Conservation (phyloP, 2,797 vertebrate genomes). For the Lagorchestes hirsutus region DNA sequence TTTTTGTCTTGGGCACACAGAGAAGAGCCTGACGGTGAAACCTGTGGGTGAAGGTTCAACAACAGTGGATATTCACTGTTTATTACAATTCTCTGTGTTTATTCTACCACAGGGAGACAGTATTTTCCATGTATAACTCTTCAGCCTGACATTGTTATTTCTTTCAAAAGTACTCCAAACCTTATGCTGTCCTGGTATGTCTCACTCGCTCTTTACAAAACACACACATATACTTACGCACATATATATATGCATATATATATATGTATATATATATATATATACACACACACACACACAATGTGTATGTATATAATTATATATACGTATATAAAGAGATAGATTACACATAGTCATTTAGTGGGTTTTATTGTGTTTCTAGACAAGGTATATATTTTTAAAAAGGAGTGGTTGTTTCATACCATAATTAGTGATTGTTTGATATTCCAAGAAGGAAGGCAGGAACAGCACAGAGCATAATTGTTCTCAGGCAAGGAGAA, state of each 20-base stretch:
- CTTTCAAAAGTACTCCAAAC: background rate
- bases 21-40: background rate
- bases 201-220: background rate
- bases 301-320: background rate
- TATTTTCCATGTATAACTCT: slow-evolving; percentile 1
- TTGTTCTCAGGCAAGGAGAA: slow-evolving; percentile 88
- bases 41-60: background rate
- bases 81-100: background rate
- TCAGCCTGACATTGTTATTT: background rate
- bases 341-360: background rate
- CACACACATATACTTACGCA: background rate
- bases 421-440: slow-evolving; percentile 87
- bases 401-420: slow-evolving; percentile 83
- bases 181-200: slow-evolving; percentile 33
- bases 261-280: background rate
- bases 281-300: background rate
- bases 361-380: slow-evolving; percentile 45
- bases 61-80: background rate
- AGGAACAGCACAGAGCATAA: slow-evolving; percentile 85
- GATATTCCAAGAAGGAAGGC: slow-evolving; percentile 83
- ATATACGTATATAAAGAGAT: background rate
- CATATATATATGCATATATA: background rate
- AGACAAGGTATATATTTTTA: slow-evolving; percentile 77
- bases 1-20: background rate
- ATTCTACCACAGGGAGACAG: background rate